Evolutionary conservation across 2,888 invertebrate genomes (phyloP).

Genomic region (Sinodicranocentrus sp.): DNA sequence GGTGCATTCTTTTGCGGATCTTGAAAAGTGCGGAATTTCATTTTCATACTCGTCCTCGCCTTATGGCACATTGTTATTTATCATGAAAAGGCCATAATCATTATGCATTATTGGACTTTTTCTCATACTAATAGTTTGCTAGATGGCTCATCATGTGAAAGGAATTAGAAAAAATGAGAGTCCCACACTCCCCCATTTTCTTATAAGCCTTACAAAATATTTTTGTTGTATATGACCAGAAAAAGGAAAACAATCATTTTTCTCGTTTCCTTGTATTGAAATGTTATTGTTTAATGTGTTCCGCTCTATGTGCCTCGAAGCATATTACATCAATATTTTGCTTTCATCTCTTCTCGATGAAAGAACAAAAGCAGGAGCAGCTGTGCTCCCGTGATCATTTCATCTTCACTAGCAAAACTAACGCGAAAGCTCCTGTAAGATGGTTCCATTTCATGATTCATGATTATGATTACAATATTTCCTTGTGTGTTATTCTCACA

Average conservation of each 20-base stretch:
- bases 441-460: conserved; percentile 58
- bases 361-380: conserved; percentile 7
- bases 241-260: conserved; percentile 14
- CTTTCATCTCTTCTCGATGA: conserved; percentile 16
- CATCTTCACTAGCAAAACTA: background rate
- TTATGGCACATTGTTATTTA: conserved; percentile 31
- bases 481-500: conserved; percentile 60
- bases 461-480: conserved; percentile 57
- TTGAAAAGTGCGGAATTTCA: too few species aligned
- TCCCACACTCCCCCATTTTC: background rate
- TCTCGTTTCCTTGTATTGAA: conserved; percentile 22
- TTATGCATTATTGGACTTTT: conserved; percentile 15
- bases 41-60: background rate
- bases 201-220: background rate
- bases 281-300: conserved; percentile 25
- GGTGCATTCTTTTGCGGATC: too few species aligned
- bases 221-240: background rate
- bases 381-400: conserved; percentile 6
- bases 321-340: conserved; percentile 13
- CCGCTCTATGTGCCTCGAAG: background rate
- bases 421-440: background rate
- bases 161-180: conserved; percentile 1
- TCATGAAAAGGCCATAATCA: conserved; percentile 44
- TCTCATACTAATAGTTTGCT: background rate
- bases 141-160: conserved; percentile 1